Conservation (phyloP, 2,113 vertebrate genomes). For the Tinamus guttatus region DNA sequence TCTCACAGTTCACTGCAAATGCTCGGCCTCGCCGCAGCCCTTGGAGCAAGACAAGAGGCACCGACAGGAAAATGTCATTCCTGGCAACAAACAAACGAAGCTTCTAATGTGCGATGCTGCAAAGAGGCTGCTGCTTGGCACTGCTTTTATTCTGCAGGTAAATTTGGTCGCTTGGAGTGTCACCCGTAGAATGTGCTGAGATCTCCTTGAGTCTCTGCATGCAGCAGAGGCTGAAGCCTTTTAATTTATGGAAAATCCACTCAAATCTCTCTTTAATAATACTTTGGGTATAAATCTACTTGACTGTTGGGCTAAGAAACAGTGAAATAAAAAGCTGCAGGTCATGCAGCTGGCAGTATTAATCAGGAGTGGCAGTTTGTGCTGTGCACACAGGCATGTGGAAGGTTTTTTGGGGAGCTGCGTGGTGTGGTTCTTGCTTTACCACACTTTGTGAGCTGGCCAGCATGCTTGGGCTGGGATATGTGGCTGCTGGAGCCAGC, state of each 20-base stretch:
- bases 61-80: neutral
- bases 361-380: neutral
- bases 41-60: too few species aligned
- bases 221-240: neutral
- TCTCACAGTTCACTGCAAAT: neutral
- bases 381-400: neutral
- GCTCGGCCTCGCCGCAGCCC: too few species aligned
- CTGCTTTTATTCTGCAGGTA: too few species aligned
- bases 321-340: neutral
- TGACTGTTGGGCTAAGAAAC: neutral
- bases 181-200: fast-evolving
- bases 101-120: neutral
- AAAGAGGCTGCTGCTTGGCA: neutral
- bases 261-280: neutral
- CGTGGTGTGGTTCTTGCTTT: neutral
- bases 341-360: neutral
- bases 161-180: neutral
- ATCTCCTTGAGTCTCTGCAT: neutral
- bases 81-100: neutral
- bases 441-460: neutral
- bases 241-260: neutral
- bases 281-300: neutral
- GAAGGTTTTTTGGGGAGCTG: neutral
- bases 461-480: neutral
- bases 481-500: neutral